Conservation (phyloP, 2,888 invertebrate genomes). For the Lasioglossum marginatum region DNA sequence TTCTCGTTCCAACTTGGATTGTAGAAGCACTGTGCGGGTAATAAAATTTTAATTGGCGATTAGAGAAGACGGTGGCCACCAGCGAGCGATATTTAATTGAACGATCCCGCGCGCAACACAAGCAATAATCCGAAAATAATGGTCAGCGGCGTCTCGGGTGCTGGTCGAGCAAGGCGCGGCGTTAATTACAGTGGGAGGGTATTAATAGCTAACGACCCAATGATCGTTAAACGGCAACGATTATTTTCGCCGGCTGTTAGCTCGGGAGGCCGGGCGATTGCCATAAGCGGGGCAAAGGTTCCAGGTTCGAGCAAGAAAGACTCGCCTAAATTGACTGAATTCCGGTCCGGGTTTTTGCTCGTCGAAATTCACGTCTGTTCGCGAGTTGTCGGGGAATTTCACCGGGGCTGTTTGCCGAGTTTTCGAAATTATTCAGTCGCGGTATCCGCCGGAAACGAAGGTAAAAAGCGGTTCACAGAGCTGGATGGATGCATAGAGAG, state of each 20-base stretch:
- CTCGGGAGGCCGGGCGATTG: neutral
- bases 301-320: neutral
- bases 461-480: slow-evolving; percentile 23
- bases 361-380: slow-evolving; percentile 33
- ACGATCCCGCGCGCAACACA: neutral
- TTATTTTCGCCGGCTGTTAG: neutral
- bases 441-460: slow-evolving; percentile 22
- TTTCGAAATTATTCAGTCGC: slow-evolving; percentile 53
- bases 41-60: neutral
- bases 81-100: neutral
- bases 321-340: slow-evolving; percentile 27
- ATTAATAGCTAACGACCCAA: slow-evolving; percentile 26
- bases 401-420: slow-evolving; percentile 32
- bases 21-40: neutral
- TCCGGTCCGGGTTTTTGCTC: slow-evolving; percentile 30
- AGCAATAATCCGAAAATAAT: slow-evolving; percentile 4
- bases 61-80: neutral
- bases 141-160: neutral
- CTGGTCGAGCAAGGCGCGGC: neutral
- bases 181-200: neutral
- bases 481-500: neutral
- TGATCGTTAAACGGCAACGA: slow-evolving; percentile 29
- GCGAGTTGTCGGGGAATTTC: slow-evolving; percentile 30
- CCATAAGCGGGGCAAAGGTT: neutral
- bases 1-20: too few relatives aligned